Evolutionary conservation across 2,888 invertebrate genomes (phyloP).

Genomic region (Stramonita haemastoma): DNA sequence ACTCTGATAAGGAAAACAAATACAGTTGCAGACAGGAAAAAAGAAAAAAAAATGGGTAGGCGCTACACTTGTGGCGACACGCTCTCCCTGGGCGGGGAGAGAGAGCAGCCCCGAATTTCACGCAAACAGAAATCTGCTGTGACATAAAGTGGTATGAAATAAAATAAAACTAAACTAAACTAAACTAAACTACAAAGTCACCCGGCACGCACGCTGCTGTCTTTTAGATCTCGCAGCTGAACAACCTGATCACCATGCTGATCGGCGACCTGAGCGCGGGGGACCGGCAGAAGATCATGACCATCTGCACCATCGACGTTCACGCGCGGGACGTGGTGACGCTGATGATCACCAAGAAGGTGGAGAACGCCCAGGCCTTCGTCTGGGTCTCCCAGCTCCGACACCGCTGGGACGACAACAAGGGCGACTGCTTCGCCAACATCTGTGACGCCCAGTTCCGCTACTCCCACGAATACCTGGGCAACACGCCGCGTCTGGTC

Average conservation of each 20-base stretch:
- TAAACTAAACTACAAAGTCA: too few species aligned
- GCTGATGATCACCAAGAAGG: constrained; percentile 93
- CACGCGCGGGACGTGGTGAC: constrained; percentile 96
- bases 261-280: constrained; percentile 92
- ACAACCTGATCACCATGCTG: constrained; percentile 90
- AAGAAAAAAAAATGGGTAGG: too few species aligned
- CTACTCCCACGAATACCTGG: constrained; percentile 96
- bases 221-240: constrained; percentile 87
- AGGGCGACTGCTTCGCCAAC: constrained; percentile 94
- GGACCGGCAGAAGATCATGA: constrained; percentile 98
- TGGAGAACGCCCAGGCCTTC: constrained; percentile 74
- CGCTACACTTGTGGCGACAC: too few species aligned
- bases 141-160: too few species aligned
- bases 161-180: too few species aligned
- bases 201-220: too few species aligned
- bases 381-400: constrained; percentile 83
- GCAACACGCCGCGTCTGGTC: constrained; percentile 95
- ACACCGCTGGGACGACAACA: constrained; percentile 93
- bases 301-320: constrained; percentile 93
- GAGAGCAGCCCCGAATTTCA: not conserved
- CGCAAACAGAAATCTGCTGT: not conserved
- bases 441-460: constrained; percentile 97
- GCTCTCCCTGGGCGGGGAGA: too few species aligned
- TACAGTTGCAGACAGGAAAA: too few species aligned
- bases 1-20: too few species aligned